phyloP scores from a whole-genome alignment of 2,113 vertebrate species.

The Danionella cerebrum region DNA sequence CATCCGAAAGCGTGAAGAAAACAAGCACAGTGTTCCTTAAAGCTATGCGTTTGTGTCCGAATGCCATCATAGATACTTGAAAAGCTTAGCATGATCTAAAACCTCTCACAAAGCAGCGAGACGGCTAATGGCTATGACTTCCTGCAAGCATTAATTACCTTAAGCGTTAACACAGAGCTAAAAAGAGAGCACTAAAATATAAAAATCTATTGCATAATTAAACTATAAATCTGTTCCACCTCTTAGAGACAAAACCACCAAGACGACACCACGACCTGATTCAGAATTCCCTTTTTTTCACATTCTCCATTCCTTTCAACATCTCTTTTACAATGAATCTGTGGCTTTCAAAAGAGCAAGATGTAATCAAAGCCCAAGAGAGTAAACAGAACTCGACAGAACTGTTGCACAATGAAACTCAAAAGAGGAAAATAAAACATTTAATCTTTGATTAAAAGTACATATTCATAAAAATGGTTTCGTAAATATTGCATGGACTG shows the following conservation, averaged over 20 bases:
- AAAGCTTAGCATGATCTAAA: constrained; percentile 24
- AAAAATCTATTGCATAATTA: constrained; percentile 42
- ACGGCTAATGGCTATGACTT: constrained; percentile 2
- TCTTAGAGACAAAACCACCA: constrained; percentile 17
- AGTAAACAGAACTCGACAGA: constrained; percentile 14
- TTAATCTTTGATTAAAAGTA: constrained; percentile 36
- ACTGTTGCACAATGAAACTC: constrained; percentile 9
- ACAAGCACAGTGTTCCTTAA: constrained; percentile 14
- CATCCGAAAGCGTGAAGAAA: constrained; percentile 16
- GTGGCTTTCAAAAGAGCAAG: constrained; percentile 10
- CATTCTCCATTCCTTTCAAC: constrained; percentile 1
- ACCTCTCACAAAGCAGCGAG: constrained; percentile 26
- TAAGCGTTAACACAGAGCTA: constrained; percentile 10
- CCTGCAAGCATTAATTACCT: constrained; percentile 11
- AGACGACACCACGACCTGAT: background rate
- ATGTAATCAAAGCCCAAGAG: constrained; percentile 8
- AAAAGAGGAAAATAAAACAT: constrained; percentile 9
- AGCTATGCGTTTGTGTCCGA: constrained; percentile 19
- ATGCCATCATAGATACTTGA: constrained; percentile 25
- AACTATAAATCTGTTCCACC: constrained; percentile 28
- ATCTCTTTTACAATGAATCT: constrained; percentile 8
- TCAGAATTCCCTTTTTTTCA: constrained; percentile 27
- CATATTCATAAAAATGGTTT: constrained; percentile 29
- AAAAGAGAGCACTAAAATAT: constrained; percentile 70
- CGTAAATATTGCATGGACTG: constrained; percentile 44